Evolutionary conservation across 1,140 invertebrate species (phyloP).

Genomic region (Hyles vespertilio): DNA sequence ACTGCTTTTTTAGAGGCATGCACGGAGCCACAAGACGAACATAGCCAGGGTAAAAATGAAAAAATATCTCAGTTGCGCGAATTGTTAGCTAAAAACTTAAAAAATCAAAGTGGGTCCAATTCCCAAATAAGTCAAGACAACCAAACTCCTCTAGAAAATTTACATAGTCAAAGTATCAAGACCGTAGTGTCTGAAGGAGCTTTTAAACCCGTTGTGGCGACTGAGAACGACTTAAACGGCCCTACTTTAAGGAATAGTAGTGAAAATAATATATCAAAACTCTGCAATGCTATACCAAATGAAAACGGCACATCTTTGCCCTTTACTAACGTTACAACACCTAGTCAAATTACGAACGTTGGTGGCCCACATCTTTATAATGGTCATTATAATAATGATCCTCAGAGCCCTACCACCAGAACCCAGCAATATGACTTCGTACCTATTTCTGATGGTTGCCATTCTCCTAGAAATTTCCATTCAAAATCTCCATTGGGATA

Average conservation of each 20-base stretch:
- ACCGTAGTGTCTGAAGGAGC: slow-evolving; percentile 40
- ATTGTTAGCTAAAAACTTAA: slow-evolving; percentile 82
- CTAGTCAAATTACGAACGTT: slow-evolving; percentile 31
- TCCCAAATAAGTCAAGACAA: slow-evolving; percentile 40
- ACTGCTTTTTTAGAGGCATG: slow-evolving; percentile 66
- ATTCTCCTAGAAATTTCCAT: slow-evolving; percentile 75
- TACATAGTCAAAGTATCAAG: slow-evolving; percentile 30
- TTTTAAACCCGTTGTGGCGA: slow-evolving; percentile 43
- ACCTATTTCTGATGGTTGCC: slow-evolving; percentile 86
- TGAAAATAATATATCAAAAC: slow-evolving; percentile 34
- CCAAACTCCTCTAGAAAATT: slow-evolving; percentile 29
- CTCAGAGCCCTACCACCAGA: slow-evolving; percentile 78
- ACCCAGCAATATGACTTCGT: slow-evolving; percentile 89
- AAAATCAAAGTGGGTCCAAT: slow-evolving; percentile 63
- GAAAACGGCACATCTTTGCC: slow-evolving; percentile 44
- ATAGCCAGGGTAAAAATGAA: slow-evolving; percentile 74
- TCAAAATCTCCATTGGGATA: slow-evolving; percentile 61
- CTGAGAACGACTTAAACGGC: slow-evolving; percentile 38
- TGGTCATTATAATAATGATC: slow-evolving; percentile 56
- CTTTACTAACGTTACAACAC: slow-evolving; percentile 34
- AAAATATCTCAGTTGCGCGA: slow-evolving; percentile 84
- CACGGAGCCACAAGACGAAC: slow-evolving; percentile 67
- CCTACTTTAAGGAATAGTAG: slow-evolving; percentile 29
- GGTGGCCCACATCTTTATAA: slow-evolving; percentile 50
- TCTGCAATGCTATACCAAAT: slow-evolving; percentile 32